These are phyloP conservation scores for Pemphigus obesinymphae DNA, from an alignment of 1,140 invertebrate species.

Conservation along the genomic window DNA sequence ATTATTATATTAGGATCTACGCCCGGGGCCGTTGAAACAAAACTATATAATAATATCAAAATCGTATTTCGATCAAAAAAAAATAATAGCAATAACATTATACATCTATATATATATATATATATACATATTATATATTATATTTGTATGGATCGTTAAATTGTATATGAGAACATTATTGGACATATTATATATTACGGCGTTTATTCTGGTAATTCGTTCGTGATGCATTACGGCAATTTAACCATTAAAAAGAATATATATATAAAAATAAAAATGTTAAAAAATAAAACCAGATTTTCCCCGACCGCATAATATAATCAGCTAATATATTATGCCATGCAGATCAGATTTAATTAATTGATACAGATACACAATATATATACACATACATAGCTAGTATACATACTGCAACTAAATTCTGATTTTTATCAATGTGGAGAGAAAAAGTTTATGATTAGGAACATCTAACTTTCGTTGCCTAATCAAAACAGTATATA, in stretches of 20 bases:
- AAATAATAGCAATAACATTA: neutral
- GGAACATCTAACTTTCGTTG: too few relatives aligned
- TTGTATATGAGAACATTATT: constrained; percentile 21
- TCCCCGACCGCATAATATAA: neutral
- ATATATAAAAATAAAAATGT: neutral
- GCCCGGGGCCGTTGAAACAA: constrained; percentile 10
- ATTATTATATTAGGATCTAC: constrained; percentile 27
- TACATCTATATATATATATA: neutral
- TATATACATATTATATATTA: neutral
- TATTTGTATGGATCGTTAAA: neutral
- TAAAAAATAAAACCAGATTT: neutral
- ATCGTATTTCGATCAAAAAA: constrained; percentile 3
- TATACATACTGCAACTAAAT: too few relatives aligned
- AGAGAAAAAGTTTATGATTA: too few relatives aligned
- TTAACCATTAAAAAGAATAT: neutral
- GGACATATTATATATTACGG: neutral
- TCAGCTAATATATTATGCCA: neutral
- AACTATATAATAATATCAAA: constrained; percentile 27
- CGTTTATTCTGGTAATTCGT: neutral
- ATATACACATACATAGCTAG: too few relatives aligned
- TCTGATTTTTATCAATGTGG: too few relatives aligned
- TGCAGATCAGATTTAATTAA: constrained; percentile 29
- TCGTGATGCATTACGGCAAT: constrained; percentile 8
- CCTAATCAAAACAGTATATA: too few relatives aligned
- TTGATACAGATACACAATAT: neutral